A percentile compares a stretch with the other conserved stretches of the same genome.
Conservation (phyloP, 92 coral and sea anemone genomes). For the Blastomussa wellsi region DNA sequence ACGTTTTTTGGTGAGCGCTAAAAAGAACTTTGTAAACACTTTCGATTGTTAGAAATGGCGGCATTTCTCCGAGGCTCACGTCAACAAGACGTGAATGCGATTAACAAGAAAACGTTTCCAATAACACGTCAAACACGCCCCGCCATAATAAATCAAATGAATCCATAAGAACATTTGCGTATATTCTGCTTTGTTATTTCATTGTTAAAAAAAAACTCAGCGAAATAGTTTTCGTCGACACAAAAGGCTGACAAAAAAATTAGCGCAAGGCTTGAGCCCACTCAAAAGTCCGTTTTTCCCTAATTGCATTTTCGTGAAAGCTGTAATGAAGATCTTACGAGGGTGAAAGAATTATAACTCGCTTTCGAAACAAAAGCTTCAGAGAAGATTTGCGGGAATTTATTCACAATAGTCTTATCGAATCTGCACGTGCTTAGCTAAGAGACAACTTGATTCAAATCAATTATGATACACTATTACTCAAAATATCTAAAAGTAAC, state of each 20-base stretch:
- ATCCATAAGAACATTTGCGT: not conserved
- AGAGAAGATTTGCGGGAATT: slow-evolving; percentile 24
- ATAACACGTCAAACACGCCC: not conserved
- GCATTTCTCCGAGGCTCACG: not conserved
- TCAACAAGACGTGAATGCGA: slow-evolving; percentile 17
- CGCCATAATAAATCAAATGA: not conserved
- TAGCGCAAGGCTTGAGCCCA: not conserved
- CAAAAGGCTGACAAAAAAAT: not conserved
- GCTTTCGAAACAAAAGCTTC: slow-evolving; percentile 11
- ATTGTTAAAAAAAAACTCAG: slow-evolving; percentile 12
- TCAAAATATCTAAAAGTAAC: not conserved
- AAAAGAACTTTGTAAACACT: slow-evolving; percentile 9
- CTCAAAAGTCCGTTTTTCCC: not conserved
- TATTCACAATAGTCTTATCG: slow-evolving; percentile 64
- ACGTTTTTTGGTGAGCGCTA: slow-evolving; percentile 10
- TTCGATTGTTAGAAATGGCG: not conserved
- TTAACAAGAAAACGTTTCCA: not conserved
- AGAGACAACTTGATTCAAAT: slow-evolving; percentile 61
- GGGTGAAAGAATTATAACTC: not conserved
- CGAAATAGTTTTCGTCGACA: not conserved
- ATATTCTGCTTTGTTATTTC: slow-evolving; percentile 6
- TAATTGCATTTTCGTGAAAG: not conserved
- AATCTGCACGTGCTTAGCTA: slow-evolving; percentile 79
- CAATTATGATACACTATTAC: not conserved
- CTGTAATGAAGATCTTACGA: not conserved